Evolutionary conservation across 2,113 vertebrate genomes (phyloP).

Genomic region (Chitala chitala): DNA sequence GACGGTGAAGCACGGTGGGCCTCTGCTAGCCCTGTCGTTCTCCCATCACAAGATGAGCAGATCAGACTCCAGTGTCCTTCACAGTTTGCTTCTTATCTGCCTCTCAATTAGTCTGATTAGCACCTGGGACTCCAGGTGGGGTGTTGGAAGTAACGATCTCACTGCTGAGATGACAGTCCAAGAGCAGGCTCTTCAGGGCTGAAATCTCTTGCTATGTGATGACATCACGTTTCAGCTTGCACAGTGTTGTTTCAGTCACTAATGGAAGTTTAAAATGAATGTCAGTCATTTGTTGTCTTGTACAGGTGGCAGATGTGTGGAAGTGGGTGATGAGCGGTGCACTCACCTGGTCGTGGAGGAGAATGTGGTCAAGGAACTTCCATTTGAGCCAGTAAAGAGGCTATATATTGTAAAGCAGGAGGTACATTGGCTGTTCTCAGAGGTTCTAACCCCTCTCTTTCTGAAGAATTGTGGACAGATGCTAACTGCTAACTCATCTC

Average conservation of each 20-base stretch:
- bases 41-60: not conserved
- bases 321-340: conserved; percentile 81
- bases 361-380: conserved; percentile 83
- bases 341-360: conserved; percentile 95
- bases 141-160: not conserved
- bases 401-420: conserved; percentile 94
- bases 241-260: too few relatives aligned
- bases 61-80: not conserved
- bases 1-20: conserved; percentile 87
- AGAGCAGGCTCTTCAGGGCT: not conserved
- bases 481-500: not conserved
- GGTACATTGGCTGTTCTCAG: conserved; percentile 57
- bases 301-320: conserved; percentile 74
- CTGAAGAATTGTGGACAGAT: not conserved
- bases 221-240: too few relatives aligned
- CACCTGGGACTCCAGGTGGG: conserved; percentile 2
- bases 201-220: too few relatives aligned
- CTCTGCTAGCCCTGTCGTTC: not conserved
- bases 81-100: not conserved
- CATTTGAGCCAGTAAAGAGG: conserved; percentile 73
- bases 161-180: not conserved
- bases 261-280: too few relatives aligned
- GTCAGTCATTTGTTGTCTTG: not conserved
- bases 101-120: not conserved
- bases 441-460: not conserved